phyloP scores from a whole-genome alignment of 2,797 vertebrate genomes.

The Oreortyx pictus region DNA sequence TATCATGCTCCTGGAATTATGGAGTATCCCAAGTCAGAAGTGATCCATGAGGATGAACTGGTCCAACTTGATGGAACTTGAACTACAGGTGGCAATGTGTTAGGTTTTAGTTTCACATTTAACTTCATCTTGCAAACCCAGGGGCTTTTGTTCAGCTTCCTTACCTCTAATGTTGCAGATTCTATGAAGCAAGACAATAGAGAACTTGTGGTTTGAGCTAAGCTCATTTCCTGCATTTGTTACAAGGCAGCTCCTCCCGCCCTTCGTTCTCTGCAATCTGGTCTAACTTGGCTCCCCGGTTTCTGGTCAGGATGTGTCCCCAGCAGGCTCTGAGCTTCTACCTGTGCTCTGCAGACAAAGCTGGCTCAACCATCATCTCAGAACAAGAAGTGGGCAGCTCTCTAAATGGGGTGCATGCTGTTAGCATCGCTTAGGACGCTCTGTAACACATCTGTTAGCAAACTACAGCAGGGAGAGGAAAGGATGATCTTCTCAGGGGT shows the following conservation, averaged over 20 bases:
- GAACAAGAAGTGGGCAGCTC: fast-evolving
- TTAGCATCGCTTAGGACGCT: background rate
- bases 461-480: background rate
- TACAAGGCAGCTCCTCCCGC: slow-evolving; percentile 34
- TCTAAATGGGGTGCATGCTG: background rate
- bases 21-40: no score
- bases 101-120: background rate
- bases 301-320: background rate
- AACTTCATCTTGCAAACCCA: background rate
- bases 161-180: background rate
- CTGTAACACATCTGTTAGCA: background rate
- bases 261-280: background rate
- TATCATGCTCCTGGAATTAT: fast-evolving
- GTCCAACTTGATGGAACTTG: background rate
- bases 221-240: slow-evolving; percentile 71
- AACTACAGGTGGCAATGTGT: fast-evolving
- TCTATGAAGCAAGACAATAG: slow-evolving; percentile 40
- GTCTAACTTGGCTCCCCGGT: background rate
- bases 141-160: background rate
- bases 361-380: background rate
- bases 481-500: background rate
- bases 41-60: no score
- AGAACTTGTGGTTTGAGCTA: slow-evolving; percentile 65
- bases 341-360: background rate
- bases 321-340: background rate